These are phyloP conservation scores for Gambusia affinis DNA, from an alignment of 2,113 vertebrate genomes.

Conservation along the genomic window DNA sequence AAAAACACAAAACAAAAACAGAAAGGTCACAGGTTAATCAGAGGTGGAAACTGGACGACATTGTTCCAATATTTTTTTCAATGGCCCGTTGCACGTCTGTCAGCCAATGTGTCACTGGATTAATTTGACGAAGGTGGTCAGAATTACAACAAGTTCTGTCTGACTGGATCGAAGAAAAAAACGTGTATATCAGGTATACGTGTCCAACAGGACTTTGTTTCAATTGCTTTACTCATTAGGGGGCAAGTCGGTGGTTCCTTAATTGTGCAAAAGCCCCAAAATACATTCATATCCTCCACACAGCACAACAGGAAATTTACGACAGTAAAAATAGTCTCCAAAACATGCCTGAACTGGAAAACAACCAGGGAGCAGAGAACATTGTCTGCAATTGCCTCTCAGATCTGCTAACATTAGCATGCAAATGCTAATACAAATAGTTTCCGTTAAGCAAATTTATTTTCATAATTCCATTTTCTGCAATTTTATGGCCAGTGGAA, in stretches of 20 bases:
- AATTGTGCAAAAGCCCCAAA: too few relatives aligned
- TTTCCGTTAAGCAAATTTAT: too few relatives aligned
- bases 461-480: too few relatives aligned
- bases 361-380: neutral
- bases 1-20: neutral
- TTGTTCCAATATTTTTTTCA: neutral
- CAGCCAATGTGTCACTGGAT: neutral
- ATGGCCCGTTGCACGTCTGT: neutral
- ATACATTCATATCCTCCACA: neutral
- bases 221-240: neutral
- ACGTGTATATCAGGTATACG: neutral
- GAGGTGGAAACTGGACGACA: neutral
- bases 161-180: neutral
- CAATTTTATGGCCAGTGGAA: too few relatives aligned
- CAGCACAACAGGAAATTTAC: neutral
- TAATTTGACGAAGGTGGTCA: neutral
- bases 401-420: neutral
- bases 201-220: neutral
- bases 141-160: neutral
- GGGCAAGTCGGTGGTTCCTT: neutral
- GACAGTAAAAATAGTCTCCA: neutral
- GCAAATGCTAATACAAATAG: neutral
- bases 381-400: too few relatives aligned
- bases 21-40: neutral
- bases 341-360: too few relatives aligned